Evolutionary conservation across 1,140 invertebrate genomes (phyloP), one percentile per base, ranked within the genome.

Genomic region (Hyposmocoma kahamanoa): DNA sequence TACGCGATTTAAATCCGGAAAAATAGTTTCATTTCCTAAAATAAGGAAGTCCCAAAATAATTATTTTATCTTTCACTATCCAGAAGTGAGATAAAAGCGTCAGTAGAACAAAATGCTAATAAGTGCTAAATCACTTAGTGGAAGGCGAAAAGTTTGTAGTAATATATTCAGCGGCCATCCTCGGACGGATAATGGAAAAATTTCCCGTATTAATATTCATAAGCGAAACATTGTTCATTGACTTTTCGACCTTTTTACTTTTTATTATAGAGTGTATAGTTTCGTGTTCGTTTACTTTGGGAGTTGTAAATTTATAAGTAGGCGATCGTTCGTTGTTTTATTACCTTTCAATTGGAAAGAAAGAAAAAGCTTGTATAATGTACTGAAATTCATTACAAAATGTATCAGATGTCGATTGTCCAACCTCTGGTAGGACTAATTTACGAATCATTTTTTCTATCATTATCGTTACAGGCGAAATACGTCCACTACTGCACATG

Each of bases 81-180:
- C n/a, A n/a, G n/a, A n/a, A n/a, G n/a, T n/a, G n/a, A n/a, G n/a
- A n/a, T n/a, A n/a, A n/a, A n/a, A n/a, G n/a, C n/a, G n/a, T n/a
- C n/a, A n/a, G n/a, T n/a, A n/a, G n/a, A n/a, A n/a, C n/a, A 13
- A 34, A 50, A 50, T 50, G 48, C 22, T 50, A 50, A 50, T 39
- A 50, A 50, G 47, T 42, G 28, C 39, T 50, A 50, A 50, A 50
- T 50, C 48, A 50, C 48, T 50, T 50, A 50, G 48, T 38, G 41
- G 39, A 43, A 22, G 41, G 28, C 22, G 48, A 50, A 50, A 50
- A 47, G 34, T 42, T 50, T 43, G 30, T 34, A 34, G 30, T 34
- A 34, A 36, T 36, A 36, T 36, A 36, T 36, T 36, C 32, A 36
- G 13, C 13, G 32, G 28, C 32, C 32, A 36, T 8, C 10, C 13